Conservation (phyloP, 1,140 invertebrate genomes). For the Drosophila serrata region DNA sequence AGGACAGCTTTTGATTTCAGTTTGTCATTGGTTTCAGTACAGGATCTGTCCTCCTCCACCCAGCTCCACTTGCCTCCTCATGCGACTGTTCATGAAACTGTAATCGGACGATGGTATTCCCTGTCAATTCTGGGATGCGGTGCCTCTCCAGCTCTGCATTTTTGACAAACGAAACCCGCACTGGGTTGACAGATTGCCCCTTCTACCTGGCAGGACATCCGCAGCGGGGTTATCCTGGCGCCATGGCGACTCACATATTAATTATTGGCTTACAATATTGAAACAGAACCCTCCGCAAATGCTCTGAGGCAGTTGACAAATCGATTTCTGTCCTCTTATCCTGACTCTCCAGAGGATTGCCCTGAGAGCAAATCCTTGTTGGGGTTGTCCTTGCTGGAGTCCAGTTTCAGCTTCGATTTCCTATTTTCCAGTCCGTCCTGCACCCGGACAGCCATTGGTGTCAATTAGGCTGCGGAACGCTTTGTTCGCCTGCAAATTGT, state of each 20-base stretch:
- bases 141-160: constrained; percentile 4
- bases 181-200: not conserved
- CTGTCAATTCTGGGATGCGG: constrained; percentile 8
- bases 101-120: constrained; percentile 28
- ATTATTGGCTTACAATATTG: constrained; percentile 15
- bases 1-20: constrained; percentile 38
- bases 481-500: constrained; percentile 40
- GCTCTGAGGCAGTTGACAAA: constrained; percentile 38
- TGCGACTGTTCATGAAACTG: constrained; percentile 31
- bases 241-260: constrained; percentile 12
- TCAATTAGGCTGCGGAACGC: constrained; percentile 45
- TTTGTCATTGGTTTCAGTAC: constrained; percentile 33
- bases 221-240: not conserved
- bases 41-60: not conserved
- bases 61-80: not conserved
- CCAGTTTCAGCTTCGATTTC: constrained; percentile 24
- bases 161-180: constrained; percentile 15
- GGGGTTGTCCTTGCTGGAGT: not conserved
- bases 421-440: not conserved
- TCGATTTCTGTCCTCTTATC: constrained; percentile 25
- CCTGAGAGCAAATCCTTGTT: constrained; percentile 13
- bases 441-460: constrained; percentile 25
- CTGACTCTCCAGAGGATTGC: not conserved
- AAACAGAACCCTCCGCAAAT: constrained; percentile 38
- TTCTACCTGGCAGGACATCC: not conserved